Base-by-base conservation (phyloP, 1,140 invertebrate genomes). In the Drosophila eugracilis region DNA sequence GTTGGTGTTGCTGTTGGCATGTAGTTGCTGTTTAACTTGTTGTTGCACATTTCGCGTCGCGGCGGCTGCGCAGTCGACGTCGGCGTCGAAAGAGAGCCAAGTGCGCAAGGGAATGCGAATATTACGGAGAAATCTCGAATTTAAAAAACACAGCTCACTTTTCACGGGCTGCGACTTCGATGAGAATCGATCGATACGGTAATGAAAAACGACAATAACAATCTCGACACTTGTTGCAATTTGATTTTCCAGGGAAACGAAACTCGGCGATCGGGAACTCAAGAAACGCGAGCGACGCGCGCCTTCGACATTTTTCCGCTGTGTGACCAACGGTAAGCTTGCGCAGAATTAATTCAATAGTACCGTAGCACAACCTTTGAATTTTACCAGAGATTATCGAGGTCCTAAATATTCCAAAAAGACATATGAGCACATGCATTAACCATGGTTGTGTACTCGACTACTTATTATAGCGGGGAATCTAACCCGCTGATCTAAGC, bases 31-130 rank as follows among this genome's bases (percentile, higher is more conserved):
- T 53, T 24, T 55, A 45, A 48, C 57, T 65, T 70, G 71, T 58
- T 78, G 63, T 63, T 75, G 52, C 60, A 81, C 83, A 80, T 86
- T 86, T 86, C 69, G 63, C 17, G 58, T 62, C 74, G 73, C 74
- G 59, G 26, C 62, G 59, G 45, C 52, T 65, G 73, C 81, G 77
- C 73, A 58, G 59, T 85, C 73, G 60, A 45, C 47, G 57, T 53
- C 58, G 24, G 55, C 65, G 65, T 48, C 65, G 7, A 24, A 22
- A 42, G 60, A 49, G 45, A 41, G 26, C 59, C 55, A 30, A 45
- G 50, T 44, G 55, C 47, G 53, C 57, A 70, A 54, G 55, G 52
- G 17, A 73, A 63, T 69, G 66, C 44, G 42, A 49, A 36, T 44
- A 9, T 45, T 14, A n/a, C n/a, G 24, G 28, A 37, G 21, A 66